These are phyloP conservation scores for Harpagus bidentatus DNA, from an alignment of 2,113 vertebrate species.

Conservation along the genomic window DNA sequence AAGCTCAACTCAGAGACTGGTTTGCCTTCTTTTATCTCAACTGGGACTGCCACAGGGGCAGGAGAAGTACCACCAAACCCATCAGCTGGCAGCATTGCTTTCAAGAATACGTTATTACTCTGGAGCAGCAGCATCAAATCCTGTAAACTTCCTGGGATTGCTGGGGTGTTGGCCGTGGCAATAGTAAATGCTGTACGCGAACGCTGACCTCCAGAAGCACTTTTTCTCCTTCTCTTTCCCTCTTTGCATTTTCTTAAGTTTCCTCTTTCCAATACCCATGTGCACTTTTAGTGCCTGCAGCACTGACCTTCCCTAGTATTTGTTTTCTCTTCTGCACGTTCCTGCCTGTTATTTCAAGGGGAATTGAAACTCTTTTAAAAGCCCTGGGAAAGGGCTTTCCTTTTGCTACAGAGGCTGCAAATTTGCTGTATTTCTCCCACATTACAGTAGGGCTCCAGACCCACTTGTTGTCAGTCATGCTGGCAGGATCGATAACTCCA, in stretches of 20 bases:
- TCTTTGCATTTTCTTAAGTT: not conserved
- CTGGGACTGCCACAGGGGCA: not conserved
- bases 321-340: not conserved
- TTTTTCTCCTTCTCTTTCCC: not conserved
- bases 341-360: not conserved
- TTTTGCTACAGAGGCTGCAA: not conserved
- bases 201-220: not conserved
- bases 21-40: not conserved
- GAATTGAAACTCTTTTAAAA: not conserved
- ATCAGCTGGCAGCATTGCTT: not conserved
- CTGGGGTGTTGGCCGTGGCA: not conserved
- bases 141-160: not conserved
- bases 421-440: not conserved
- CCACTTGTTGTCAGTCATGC: not conserved
- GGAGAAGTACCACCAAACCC: not conserved
- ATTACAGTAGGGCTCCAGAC: not conserved
- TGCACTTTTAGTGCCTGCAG: not conserved
- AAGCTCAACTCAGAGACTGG: not conserved
- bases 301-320: not conserved
- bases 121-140: not conserved
- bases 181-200: not conserved
- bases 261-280: not conserved
- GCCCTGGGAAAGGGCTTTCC: not conserved
- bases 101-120: not conserved
- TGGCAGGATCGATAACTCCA: not conserved